Evolutionary conservation across 2,888 invertebrate genomes (phyloP), one percentile per base, ranked within the genome.

Genomic region (Eilema griseolum): DNA sequence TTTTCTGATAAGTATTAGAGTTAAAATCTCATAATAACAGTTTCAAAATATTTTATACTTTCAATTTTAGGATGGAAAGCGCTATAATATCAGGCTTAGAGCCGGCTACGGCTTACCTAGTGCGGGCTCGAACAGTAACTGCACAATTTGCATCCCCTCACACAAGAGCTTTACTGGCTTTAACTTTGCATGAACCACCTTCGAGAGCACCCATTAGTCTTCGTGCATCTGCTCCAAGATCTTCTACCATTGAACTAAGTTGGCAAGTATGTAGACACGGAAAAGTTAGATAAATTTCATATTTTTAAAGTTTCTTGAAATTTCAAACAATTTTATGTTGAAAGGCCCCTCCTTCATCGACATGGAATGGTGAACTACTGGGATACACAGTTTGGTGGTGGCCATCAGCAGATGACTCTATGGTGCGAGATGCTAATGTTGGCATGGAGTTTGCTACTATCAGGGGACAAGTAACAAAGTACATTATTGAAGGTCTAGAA

Each of bases 371-470:
- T 0, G 97, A 97, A 84, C 96, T 98, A 41, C 94, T 97, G 31
- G 98, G 98, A 0, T 98, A 98, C 88, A 97, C 97, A 33, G 97
- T 98, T 1, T 97, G 97, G 88, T 97, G 97, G 96, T 95, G 95
- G 94, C 90, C 92, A 0, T 90, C 94, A 0, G 94, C 94, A 0
- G 95, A 95, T 61, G 94, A 94, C 0, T 87, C 93, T 0, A 72
- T 94, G 20, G 85, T 91, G 0, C 91, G 93, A 2, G 94, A 92
- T 0, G 85, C 91, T 0, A 93, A 88, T 56, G 92, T 93, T 0
- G 94, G 93, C 23, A 95, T 95, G 95, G 95, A 95, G 77, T 95
- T 97, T 72, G 95, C 97, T 64, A 97, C 97, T 33, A 97, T 97
- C 16, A 96, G 97, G 79, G 97, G 97, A 8, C 97, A 97, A 66